These are phyloP conservation scores for Alouatta palliata DNA, from an alignment of 2,113 vertebrate genomes.

Conservation along the genomic window DNA sequence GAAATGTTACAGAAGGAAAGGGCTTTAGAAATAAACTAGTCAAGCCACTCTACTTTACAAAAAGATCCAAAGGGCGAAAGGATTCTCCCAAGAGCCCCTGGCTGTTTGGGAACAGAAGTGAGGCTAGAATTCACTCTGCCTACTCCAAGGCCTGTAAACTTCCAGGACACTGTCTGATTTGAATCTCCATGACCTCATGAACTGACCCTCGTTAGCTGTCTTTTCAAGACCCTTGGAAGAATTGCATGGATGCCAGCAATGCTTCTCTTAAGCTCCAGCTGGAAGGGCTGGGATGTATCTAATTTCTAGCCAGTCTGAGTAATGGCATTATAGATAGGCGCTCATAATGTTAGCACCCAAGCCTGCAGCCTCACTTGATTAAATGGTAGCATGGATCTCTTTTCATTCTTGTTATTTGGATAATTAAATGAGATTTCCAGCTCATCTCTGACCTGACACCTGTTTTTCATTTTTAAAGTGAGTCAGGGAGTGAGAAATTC, in stretches of 20 bases:
- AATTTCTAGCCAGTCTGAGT: constrained; percentile 51
- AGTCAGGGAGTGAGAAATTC: constrained; percentile 25
- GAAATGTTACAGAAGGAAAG: not conserved
- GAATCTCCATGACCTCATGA: not conserved
- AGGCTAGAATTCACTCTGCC: not conserved
- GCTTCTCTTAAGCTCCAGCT: constrained; percentile 29
- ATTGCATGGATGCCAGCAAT: not conserved
- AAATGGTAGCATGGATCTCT: not conserved
- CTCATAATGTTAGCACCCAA: constrained; percentile 61
- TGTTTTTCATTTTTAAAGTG: constrained; percentile 54
- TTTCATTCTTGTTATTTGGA: constrained; percentile 57
- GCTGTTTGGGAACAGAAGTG: not conserved
- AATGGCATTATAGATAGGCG: constrained; percentile 50
- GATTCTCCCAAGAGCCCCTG: not conserved
- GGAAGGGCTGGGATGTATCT: constrained; percentile 44
- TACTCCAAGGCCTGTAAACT: not conserved
- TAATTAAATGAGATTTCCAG: constrained; percentile 58
- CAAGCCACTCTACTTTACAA: not conserved
- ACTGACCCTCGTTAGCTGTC: not conserved
- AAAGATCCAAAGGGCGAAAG: not conserved
- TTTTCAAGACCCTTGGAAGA: constrained; percentile 28
- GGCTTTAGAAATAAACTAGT: not conserved
- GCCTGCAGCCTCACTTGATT: not conserved
- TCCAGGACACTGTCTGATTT: not conserved
- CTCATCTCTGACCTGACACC: constrained; percentile 48